Evolutionary conservation across 1,140 invertebrate genomes (phyloP).

Genomic region (Drosophila setifemur): DNA sequence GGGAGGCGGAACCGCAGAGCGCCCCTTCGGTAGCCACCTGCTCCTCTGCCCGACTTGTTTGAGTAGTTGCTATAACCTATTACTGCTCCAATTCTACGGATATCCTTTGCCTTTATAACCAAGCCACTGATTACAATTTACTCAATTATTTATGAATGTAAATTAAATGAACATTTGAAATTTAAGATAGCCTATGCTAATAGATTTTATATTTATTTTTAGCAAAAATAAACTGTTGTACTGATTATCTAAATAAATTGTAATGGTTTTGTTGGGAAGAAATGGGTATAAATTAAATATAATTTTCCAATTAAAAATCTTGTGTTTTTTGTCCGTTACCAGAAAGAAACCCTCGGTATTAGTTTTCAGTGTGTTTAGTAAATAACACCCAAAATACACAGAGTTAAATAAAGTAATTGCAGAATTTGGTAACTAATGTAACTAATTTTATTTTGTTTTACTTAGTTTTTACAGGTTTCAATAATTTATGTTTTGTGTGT

Average conservation of each 20-base stretch:
- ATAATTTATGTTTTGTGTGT: conserved; percentile 71
- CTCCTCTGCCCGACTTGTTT: conserved; percentile 58
- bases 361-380: too few relatives aligned
- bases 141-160: conserved; percentile 34
- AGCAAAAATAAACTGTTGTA: conserved; percentile 36
- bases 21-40: conserved; percentile 50
- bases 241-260: background rate
- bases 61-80: conserved; percentile 11
- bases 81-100: conserved; percentile 28
- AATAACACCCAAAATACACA: background rate
- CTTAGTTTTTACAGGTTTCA: conserved; percentile 78
- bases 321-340: too few relatives aligned
- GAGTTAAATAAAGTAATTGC: conserved; percentile 46
- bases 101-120: conserved; percentile 45
- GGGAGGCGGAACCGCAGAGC: conserved; percentile 37
- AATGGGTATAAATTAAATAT: background rate
- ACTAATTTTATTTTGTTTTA: conserved; percentile 79
- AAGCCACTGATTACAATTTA: conserved; percentile 72
- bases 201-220: conserved; percentile 4
- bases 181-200: conserved; percentile 12
- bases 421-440: conserved; percentile 76
- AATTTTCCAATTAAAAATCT: too few relatives aligned
- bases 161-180: background rate
- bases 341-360: too few relatives aligned
- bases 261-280: background rate